phyloP scores from a whole-genome alignment of 2,888 invertebrate genomes.

The Callimorpha dominula region DNA sequence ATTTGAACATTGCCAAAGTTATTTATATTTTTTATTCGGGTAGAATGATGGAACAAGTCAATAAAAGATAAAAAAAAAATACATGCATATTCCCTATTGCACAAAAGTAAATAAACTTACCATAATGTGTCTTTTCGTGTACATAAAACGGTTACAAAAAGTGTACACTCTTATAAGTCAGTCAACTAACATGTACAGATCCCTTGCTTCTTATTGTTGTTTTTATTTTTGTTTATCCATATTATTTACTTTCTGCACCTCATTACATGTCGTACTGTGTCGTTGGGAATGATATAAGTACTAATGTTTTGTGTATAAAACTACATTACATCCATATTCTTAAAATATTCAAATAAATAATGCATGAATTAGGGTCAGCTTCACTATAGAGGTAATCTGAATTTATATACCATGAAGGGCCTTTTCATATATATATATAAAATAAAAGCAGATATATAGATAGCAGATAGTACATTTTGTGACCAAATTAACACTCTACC shows the following conservation, averaged over 20 bases:
- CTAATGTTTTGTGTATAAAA: constrained; percentile 1
- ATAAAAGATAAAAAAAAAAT: no score
- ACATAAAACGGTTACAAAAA: background rate
- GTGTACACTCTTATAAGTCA: background rate
- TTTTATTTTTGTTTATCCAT: constrained; percentile 31
- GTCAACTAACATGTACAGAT: constrained; percentile 49
- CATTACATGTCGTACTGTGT: constrained; percentile 35
- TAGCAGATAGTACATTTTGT: background rate
- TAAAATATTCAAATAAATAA: background rate
- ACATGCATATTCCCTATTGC: no score
- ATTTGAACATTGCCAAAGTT: no score
- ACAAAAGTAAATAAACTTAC: background rate
- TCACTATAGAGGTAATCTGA: background rate
- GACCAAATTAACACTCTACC: background rate
- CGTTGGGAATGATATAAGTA: constrained; percentile 27
- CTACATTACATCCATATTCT: background rate
- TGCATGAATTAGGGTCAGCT: no score
- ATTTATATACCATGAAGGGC: background rate
- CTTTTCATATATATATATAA: background rate
- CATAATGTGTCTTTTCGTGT: background rate
- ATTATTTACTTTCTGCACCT: constrained; percentile 32
- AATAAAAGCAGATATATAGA: background rate
- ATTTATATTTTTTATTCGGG: no score
- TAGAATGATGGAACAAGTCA: no score
- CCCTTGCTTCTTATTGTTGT: constrained; percentile 38